Evolutionary conservation across 2,888 invertebrate genomes (phyloP), one percentile per base, ranked within the genome.

Genomic region (Ypsolopha sequella): DNA sequence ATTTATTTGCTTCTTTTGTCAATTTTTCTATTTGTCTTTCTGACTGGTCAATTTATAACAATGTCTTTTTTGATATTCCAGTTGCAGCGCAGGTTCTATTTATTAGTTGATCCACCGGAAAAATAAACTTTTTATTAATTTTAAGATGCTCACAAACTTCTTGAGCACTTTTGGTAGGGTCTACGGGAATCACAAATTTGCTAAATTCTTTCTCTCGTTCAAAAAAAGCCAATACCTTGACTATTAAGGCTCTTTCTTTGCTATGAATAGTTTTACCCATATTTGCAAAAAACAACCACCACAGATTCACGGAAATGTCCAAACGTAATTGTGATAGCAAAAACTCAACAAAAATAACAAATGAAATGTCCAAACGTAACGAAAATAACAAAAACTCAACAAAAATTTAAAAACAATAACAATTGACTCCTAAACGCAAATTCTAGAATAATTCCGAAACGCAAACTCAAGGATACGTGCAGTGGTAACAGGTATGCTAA

Each of bases 1-100:
- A 55, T 7, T 50, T 43, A 24, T 57, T 58, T 7, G 59, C 60
- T 10, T 59, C 52, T 46, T 33, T 49, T 46, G 59, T 57, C 10
- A 57, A 41, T 11, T 54, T 51, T 60, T 64, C 60, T 41, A 64
- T 63, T 35, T 57, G 13, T 47, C 49, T 61, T 55, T 63, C 60
- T 8, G 56, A 59, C 45, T 64, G 62, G 14, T 36, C 33, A 8
- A 63, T 33, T 43, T 64, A 63, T 61, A 63, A 60, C 53, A 59
- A 38, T 48, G 36, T 14, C 36, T 48, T 48, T 13, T 33, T 48
- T 33, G 36, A 2, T 24, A 24, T 6, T 38, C 52, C 50, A 47
- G 52, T 50, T 36, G 45, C 50, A 10, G 50, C 52, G 39, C 53
- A 48, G 44, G 48, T 44, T 44, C 48, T 51, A 41, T 51, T 45